Base-by-base conservation (phyloP, 64 coral and sea anemone species). In the Anthopleura sola region DNA sequence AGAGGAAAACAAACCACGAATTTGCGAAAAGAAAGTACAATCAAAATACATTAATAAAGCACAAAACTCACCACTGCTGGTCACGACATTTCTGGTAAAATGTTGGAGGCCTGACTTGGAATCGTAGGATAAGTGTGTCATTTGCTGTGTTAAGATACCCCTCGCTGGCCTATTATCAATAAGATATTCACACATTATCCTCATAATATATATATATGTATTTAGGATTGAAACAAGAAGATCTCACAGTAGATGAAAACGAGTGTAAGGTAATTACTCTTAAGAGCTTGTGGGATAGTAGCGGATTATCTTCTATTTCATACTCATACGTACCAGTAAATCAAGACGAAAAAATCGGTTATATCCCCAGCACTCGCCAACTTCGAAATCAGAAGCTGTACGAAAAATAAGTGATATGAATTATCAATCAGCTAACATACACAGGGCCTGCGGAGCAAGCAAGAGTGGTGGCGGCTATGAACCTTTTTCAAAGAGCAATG, bases 351-450 rank as follows among this genome's bases (percentile, higher is more conserved):
- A 99, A 78, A 99, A 99, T 54, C 97, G 78, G 75, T 99, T 99
- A 19, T 99, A 99, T 31, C 97, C 97, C 97, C 97, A 99, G 66
- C 97, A 99, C 71, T 99, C 97, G 68, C 97, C 97, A 78, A 99
- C 97, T 86, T 99, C 97, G 85, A 99, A 99, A 86, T 99, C 97
- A 19, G 97, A 99, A 28, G 97, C 97, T 99, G 86, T 38, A 78
- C 86, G 28, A 66, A 75, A 37, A 24, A 48, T 6, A 17, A 32
- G 8, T 5, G 0, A 15, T 11, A 71, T 32, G 26, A 29, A 71
- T 5, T 24, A 71, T 13, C 29, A 15, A 71, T 5, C 26, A n/a
- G n/a, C n/a, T n/a, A n/a, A n/a, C n/a, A n/a, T n/a, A n/a, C n/a
- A n/a, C n/a, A n/a, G n/a, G n/a, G n/a, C n/a, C n/a, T n/a, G n/a